A percentile compares a stretch with the other conserved stretches of the same genome.
Conservation (phyloP, 2,888 invertebrate species). For the Eupelmus urozonus region DNA sequence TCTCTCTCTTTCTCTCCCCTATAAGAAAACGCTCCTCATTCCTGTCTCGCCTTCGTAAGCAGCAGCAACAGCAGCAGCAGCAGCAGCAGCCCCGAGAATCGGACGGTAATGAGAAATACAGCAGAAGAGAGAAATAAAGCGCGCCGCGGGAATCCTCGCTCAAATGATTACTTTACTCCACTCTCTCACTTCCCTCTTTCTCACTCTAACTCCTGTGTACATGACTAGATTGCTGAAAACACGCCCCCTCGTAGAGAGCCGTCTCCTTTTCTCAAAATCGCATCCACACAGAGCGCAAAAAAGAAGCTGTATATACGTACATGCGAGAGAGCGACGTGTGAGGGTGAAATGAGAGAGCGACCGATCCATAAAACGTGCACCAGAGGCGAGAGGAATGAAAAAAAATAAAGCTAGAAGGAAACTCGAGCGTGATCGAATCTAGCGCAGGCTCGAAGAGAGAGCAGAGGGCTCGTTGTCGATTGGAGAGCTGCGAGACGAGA, state of each 20-base stretch:
- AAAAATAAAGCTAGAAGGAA: not conserved
- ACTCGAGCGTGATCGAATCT: not conserved
- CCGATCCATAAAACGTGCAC: not conserved
- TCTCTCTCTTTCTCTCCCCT: not conserved
- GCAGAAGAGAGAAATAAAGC: slow-evolving; percentile 37
- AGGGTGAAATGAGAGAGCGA: no score
- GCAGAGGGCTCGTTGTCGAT: slow-evolving; percentile 64
- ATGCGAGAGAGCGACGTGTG: not conserved
- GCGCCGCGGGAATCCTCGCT: slow-evolving; percentile 39
- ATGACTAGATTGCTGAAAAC: slow-evolving; percentile 48
- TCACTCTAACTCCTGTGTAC: slow-evolving; percentile 41
- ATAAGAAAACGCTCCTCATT: no score
- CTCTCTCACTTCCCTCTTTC: slow-evolving; percentile 37
- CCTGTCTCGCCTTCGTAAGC: not conserved
- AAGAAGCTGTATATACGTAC: slow-evolving; percentile 1
- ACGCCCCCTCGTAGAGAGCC: slow-evolving; percentile 13
- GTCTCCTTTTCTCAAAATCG: slow-evolving; percentile 29
- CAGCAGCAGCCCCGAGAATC: slow-evolving; percentile 14
- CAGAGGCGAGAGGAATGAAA: not conserved
- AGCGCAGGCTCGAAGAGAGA: slow-evolving; percentile 6
- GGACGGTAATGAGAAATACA: slow-evolving; percentile 36
- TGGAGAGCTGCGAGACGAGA: slow-evolving; percentile 71
- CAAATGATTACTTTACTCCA: slow-evolving; percentile 27
- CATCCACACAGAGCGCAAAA: not conserved
- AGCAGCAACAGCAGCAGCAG: not conserved